Evolutionary conservation across 2,797 vertebrate species (phyloP), one percentile per base, ranked within the genome.

Genomic region (Varecia variegata): DNA sequence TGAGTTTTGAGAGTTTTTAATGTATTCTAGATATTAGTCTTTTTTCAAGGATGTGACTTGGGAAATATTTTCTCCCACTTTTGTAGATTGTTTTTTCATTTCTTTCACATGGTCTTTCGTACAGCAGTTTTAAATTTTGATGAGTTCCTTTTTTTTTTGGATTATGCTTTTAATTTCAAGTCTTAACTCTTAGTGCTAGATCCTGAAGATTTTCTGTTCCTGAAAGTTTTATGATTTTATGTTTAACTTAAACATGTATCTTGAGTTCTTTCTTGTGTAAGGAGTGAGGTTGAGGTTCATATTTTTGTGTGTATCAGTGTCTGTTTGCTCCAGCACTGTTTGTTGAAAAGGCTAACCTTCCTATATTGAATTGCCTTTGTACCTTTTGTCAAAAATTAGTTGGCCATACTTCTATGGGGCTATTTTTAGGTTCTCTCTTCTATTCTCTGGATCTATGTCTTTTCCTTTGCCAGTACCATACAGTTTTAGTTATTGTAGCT

Each of bases 91-190:
- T 70, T 67, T 84, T 85, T 58, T 47, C 25, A 76, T 76, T 76
- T 18, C 25, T 32, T 90, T 94, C 35, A 58, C 12, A 23, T 35
- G 70, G 60, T 84, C 52, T 70, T 68, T 60, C 76, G 23, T 4
- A 77, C 7, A 50, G 9, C 32, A 68, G 60, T 89, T 89, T 77
- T 84, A 50, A 40, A 40, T 76, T 90, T 84, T 85, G n/a, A 50
- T 94, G 21, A 85, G 38, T 54, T 84, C 20, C 40, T 65, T 89
- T 89, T 89, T 85, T 62, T 89, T 94, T 89, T 86, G 17, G 38
- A 56, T 74, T 35, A 20, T 54, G 21, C 32, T 40, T 91, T 87
- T 67, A 67, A 67, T 81, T 74, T 95, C 27, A 85, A 43, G 50
- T 50, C 40, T 81, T 86, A 77, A 65, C 67, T 90, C 25, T 67